Evolutionary conservation across 2,797 vertebrate genomes (phyloP), one percentile per base, ranked within the genome.

Genomic region (Phalanger gymnotis): DNA sequence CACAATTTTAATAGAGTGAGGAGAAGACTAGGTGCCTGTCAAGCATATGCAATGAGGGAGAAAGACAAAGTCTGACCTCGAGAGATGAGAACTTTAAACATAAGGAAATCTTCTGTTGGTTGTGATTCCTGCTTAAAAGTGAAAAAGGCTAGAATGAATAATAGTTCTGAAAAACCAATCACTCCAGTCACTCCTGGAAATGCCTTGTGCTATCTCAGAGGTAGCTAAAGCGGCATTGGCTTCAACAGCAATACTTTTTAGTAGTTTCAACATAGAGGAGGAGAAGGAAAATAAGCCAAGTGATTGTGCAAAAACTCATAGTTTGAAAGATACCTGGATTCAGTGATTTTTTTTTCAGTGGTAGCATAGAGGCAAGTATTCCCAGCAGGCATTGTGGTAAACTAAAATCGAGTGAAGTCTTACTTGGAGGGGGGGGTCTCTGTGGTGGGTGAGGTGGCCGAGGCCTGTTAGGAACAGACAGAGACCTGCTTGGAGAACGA

Each of bases 371-470:
- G 0, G 87, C 27, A 0, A 40, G 53, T 58, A 58, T 90, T 53
- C 94, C 91, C 57, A 51, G 96, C 90, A 92, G 95, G 96, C 55
- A 55, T 3, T 0, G 57, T 10, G 90, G 92, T 0, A 51, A 56
- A 53, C 3, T 22, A 10, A 47, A 93, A 97, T 93, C 34, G 90
- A 91, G 93, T 51, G 4, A 11, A 95, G 95, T 94, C 99, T 98
- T 98, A 99, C 99, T 98, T 97, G 99, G 99, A 95, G 98, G 99
- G 54, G 99, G 99, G 30, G 99, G 99, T 95, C 99, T 98, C 97
- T 99, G 99, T 0, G 99, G 99, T 0, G 98, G 98, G 96, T 98
- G 99, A 94, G 97, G 98, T 0, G 97, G 98, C 94, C 97, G 98
- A 94, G 98, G 98, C 95, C 98, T 97, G 51, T 61, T 96, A 91